phyloP scores from a whole-genome alignment of 2,113 vertebrate species.

The Phalacrocorax carbo region DNA sequence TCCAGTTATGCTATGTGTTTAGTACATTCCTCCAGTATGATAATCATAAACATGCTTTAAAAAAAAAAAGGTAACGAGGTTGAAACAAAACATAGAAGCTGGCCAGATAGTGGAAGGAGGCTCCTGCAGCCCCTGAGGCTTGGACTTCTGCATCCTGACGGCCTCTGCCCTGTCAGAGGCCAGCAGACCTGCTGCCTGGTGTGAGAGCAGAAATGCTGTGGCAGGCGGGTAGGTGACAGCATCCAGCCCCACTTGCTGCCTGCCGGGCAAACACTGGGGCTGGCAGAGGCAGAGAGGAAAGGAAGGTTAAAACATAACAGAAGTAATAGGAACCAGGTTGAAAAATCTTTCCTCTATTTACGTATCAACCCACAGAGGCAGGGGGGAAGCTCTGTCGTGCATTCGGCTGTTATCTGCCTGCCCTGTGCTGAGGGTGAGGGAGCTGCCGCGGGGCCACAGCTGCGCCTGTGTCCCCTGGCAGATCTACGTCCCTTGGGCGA shows the following conservation, averaged over 20 bases:
- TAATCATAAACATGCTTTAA: conserved; percentile 46
- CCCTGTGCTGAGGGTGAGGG: neutral
- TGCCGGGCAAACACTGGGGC: neutral
- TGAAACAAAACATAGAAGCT: neutral
- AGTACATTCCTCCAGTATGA: conserved; percentile 24
- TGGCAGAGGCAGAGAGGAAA: conserved; percentile 9
- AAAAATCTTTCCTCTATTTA: conserved; percentile 1
- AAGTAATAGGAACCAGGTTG: conserved; percentile 27
- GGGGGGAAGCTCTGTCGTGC: neutral
- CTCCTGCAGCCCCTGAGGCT: neutral
- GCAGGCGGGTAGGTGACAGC: neutral
- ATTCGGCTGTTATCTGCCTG: neutral
- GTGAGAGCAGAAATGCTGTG: neutral
- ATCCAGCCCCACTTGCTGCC: neutral
- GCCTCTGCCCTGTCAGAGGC: neutral
- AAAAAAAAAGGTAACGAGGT: neutral
- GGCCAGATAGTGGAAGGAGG: neutral
- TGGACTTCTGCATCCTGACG: neutral
- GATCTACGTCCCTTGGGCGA: accelerated
- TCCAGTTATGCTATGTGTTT: conserved; percentile 45
- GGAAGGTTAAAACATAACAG: conserved; percentile 20
- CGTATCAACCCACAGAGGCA: neutral
- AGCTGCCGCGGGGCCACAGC: neutral
- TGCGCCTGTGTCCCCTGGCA: accelerated
- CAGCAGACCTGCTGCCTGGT: neutral